phyloP scores from a whole-genome alignment of 1,140 invertebrate species.

The Aradophagus sp. region DNA sequence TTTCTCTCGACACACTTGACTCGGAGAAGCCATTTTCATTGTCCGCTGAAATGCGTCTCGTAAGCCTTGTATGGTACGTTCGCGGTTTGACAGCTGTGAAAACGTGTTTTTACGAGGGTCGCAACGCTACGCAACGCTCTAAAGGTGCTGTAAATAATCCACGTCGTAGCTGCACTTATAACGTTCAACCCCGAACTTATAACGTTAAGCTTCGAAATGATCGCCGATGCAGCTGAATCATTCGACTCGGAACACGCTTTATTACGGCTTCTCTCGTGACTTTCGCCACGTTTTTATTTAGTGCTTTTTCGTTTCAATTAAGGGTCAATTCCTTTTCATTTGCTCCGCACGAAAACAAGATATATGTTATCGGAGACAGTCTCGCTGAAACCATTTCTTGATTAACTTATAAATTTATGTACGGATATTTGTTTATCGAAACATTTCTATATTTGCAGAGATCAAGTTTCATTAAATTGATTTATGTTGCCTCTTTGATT shows the following conservation, averaged over 20 bases:
- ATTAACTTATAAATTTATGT: too few species aligned
- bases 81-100: conserved; percentile 59
- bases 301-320: neutral
- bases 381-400: too few species aligned
- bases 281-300: neutral
- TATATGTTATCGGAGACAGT: too few species aligned
- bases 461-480: too few species aligned
- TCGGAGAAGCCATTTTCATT: conserved; percentile 44
- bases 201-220: conserved; percentile 20
- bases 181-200: too few species aligned
- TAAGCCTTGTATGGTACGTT: conserved; percentile 56
- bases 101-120: conserved; percentile 54
- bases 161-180: conserved; percentile 15
- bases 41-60: conserved; percentile 36
- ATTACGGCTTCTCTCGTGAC: conserved; percentile 1
- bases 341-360: too few species aligned
- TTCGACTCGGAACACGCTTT: conserved; percentile 2
- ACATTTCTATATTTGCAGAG: too few species aligned
- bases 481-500: too few species aligned
- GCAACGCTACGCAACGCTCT: conserved; percentile 39
- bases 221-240: conserved; percentile 25
- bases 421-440: too few species aligned
- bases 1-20: conserved; percentile 44
- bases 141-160: conserved; percentile 56
- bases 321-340: neutral